phyloP scores from a whole-genome alignment of 1,140 invertebrate species.

The Palaemon carinicauda region DNA sequence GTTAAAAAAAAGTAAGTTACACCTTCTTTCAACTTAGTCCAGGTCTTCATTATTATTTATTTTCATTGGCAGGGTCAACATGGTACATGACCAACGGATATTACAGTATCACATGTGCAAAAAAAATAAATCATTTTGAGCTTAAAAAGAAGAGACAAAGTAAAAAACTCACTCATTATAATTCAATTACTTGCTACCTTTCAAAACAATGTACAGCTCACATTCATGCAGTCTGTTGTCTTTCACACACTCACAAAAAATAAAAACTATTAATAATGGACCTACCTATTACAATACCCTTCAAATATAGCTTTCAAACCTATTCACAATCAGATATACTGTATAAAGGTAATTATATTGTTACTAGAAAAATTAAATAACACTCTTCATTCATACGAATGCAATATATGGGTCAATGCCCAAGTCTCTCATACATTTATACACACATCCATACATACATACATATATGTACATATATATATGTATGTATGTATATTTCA shows the following conservation, averaged over 20 bases:
- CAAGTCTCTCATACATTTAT: not conserved
- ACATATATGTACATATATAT: not conserved
- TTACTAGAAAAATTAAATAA: too few species aligned
- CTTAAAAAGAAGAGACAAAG: not conserved
- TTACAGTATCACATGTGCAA: conserved; percentile 16
- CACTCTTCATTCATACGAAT: too few species aligned
- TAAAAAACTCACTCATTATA: not conserved
- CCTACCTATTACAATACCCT: too few species aligned
- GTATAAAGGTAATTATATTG: too few species aligned
- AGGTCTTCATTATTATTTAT: not conserved
- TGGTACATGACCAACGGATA: not conserved
- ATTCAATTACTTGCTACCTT: not conserved
- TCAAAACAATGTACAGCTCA: not conserved
- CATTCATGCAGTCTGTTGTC: too few species aligned
- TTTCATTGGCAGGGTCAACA: not conserved
- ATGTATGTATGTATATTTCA: not conserved
- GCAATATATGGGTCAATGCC: too few species aligned
- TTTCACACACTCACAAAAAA: too few species aligned
- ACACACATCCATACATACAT: not conserved
- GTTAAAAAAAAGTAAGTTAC: conserved; percentile 33
- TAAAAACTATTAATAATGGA: too few species aligned
- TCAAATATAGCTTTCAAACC: too few species aligned
- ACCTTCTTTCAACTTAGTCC: not conserved
- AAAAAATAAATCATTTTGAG: not conserved
- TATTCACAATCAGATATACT: too few species aligned